Evolutionary conservation across 2,888 invertebrate species (phyloP).

Genomic region (Tipula confusa): DNA sequence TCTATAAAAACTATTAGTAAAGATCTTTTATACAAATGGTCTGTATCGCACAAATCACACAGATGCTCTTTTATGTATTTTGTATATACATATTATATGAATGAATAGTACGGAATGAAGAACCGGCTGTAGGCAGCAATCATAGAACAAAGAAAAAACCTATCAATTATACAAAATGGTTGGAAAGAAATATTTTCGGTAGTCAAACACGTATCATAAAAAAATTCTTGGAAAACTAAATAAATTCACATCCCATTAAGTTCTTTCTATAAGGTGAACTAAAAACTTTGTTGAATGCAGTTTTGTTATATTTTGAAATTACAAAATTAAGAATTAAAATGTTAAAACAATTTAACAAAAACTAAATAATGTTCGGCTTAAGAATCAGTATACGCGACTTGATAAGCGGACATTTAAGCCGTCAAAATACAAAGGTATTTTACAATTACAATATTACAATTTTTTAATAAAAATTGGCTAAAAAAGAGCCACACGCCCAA

Average conservation of each 20-base stretch:
- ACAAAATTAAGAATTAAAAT: too few relatives aligned
- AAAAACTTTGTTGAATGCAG: neutral
- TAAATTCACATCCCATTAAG: neutral
- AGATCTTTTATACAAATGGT: too few relatives aligned
- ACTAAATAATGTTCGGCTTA: too few relatives aligned
- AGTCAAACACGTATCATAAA: neutral
- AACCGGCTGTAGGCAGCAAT: neutral
- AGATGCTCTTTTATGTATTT: neutral
- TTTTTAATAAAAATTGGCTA: too few relatives aligned
- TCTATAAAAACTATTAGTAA: too few relatives aligned
- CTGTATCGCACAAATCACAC: neutral
- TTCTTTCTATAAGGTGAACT: neutral
- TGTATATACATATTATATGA: neutral
- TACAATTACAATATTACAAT: too few relatives aligned
- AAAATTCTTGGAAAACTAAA: neutral
- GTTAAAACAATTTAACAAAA: too few relatives aligned
- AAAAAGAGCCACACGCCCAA: too few relatives aligned
- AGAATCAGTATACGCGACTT: too few relatives aligned
- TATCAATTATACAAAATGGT: neutral
- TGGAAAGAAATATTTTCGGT: neutral
- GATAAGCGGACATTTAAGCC: too few relatives aligned
- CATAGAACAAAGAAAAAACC: neutral
- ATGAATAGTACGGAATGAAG: neutral
- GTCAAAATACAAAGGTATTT: too few relatives aligned
- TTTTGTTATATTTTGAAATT: too few relatives aligned